These are phyloP conservation scores for Platysternon megacephalum DNA, from an alignment of 2,113 vertebrate genomes.

Conservation along the genomic window DNA sequence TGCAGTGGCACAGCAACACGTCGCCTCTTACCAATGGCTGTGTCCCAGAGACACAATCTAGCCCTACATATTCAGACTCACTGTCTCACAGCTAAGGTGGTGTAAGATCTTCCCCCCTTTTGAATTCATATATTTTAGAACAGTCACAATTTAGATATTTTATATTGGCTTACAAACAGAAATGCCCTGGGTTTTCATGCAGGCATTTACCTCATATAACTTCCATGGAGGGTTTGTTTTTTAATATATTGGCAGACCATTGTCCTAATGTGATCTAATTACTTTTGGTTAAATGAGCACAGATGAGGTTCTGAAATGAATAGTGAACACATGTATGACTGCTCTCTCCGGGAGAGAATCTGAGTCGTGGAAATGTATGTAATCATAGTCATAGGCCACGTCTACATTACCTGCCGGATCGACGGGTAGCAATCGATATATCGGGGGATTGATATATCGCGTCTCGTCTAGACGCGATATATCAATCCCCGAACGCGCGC, in stretches of 20 bases:
- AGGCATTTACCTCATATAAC: slow-evolving; percentile 28
- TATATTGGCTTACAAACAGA: slow-evolving; percentile 17
- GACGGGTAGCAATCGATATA: too few species aligned
- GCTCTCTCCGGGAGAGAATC: not conserved
- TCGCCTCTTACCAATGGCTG: not conserved
- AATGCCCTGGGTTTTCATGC: not conserved
- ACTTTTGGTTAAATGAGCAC: not conserved
- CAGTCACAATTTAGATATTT: not conserved
- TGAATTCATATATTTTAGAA: not conserved
- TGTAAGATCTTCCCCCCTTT: not conserved
- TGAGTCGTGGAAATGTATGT: not conserved
- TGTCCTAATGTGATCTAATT: not conserved
- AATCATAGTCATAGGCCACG: not conserved
- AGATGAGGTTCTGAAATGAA: not conserved
- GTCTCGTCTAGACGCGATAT: too few species aligned
- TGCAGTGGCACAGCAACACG: not conserved
- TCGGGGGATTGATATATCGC: too few species aligned
- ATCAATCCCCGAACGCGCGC: too few species aligned
- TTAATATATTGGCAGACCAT: slow-evolving; percentile 20
- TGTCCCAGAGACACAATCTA: not conserved
- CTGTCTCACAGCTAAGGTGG: not conserved
- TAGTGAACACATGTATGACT: not conserved
- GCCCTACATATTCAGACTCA: not conserved
- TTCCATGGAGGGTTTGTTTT: not conserved
- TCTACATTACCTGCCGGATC: too few species aligned